A percentile compares a stretch with the other conserved stretches of the same genome.
Conservation (phyloP, 2,797 vertebrate species). For the Euphonia xanthogaster region DNA sequence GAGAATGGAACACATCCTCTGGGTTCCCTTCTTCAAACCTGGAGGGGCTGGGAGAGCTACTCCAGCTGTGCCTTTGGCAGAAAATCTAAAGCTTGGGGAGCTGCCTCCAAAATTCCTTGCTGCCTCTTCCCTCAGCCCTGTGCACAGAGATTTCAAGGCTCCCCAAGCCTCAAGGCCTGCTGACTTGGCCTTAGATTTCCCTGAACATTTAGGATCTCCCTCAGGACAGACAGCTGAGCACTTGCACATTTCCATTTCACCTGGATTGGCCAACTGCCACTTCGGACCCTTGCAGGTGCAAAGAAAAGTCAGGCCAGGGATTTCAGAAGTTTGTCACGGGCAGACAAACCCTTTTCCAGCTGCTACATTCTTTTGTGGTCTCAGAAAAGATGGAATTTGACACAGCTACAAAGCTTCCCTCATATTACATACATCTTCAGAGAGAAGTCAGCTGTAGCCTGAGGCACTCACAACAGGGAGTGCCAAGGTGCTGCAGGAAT, state of each 20-base stretch:
- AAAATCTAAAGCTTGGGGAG: neutral
- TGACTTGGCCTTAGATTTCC: neutral
- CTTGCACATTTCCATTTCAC: neutral
- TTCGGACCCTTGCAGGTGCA: neutral
- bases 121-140: neutral
- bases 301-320: neutral
- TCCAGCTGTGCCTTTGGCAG: neutral
- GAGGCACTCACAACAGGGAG: neutral
- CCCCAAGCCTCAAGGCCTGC: rapidly evolving
- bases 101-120: neutral
- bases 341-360: neutral
- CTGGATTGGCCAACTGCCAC: neutral
- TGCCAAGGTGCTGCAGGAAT: neutral
- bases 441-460: neutral
- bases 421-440: neutral
- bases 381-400: neutral
- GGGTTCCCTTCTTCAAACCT: neutral
- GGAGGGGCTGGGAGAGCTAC: neutral
- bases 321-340: neutral
- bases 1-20: neutral
- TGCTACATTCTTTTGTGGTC: neutral
- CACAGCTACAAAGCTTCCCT: neutral
- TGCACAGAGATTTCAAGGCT: neutral
- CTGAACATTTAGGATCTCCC: neutral
- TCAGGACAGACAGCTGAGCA: neutral